A percentile compares a stretch with the other conserved stretches of the same genome.
Conservation (phyloP, 2,888 invertebrate genomes). For the Hydraecia micacea region DNA sequence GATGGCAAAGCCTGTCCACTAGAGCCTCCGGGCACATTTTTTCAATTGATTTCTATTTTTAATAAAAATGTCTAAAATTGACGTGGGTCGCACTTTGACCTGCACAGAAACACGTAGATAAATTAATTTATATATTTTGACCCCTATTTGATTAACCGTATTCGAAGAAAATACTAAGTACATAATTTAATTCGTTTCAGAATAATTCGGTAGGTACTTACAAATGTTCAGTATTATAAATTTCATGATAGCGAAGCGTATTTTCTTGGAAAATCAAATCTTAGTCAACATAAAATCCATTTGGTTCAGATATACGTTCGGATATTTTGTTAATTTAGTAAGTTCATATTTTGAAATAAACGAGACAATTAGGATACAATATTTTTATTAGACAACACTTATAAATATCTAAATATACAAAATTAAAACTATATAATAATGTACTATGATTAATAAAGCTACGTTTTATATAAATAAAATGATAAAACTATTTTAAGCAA, state of each 20-base stretch:
- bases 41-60: background rate
- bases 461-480: constrained; percentile 14
- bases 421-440: constrained; percentile 11
- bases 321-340: constrained; percentile 3
- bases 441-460: constrained; percentile 26
- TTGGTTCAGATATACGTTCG: constrained; percentile 38
- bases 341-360: constrained; percentile 21
- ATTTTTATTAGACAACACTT: constrained; percentile 54
- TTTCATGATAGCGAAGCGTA: constrained; percentile 19
- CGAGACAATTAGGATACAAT: background rate
- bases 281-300: constrained; percentile 45
- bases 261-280: background rate
- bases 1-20: background rate
- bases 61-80: constrained; percentile 4
- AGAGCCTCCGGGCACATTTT: background rate
- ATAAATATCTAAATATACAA: constrained; percentile 39
- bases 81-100: too few species aligned
- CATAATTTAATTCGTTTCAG: background rate
- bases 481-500: background rate
- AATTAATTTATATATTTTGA: background rate
- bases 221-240: constrained; percentile 26
- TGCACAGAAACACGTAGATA: background rate
- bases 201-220: constrained; percentile 51
- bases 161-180: background rate
- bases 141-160: too few species aligned